Percentiles rank a stretch among this genome's conserved stretches.
These are phyloP conservation scores for Torymus texanus DNA, from an alignment of 2,888 invertebrate genomes.

Conservation along the genomic window DNA sequence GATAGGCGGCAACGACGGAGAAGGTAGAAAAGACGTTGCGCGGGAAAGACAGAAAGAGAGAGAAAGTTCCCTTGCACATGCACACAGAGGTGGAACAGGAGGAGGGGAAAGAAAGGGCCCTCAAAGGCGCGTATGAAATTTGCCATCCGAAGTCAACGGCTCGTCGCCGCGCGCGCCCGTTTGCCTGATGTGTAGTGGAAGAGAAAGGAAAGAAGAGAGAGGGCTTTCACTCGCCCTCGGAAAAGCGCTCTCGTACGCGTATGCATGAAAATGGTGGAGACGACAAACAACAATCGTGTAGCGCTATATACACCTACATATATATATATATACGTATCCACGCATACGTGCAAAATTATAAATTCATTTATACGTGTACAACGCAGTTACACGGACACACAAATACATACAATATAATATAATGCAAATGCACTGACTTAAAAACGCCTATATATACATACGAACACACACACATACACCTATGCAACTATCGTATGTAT, in stretches of 20 bases:
- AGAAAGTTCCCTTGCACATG: background rate
- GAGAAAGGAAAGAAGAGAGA: background rate
- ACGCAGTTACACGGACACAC: no score
- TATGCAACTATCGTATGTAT: background rate
- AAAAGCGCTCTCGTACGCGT: background rate
- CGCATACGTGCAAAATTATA: no score
- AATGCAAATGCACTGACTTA: no score
- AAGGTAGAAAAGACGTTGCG: background rate
- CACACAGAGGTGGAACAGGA: background rate
- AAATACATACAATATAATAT: no score
- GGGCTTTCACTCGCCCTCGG: no score
- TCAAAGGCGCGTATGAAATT: slow-evolving; percentile 34
- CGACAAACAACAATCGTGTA: background rate
- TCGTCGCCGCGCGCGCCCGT: background rate
- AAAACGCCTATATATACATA: no score
- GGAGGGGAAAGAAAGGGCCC: slow-evolving; percentile 1
- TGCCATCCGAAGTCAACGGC: slow-evolving; percentile 13
- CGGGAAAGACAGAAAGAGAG: background rate
- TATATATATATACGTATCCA: no score
- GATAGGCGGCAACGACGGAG: background rate
- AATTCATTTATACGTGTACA: no score
- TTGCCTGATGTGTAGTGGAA: background rate
- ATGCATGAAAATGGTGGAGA: background rate
- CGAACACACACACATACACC: background rate
- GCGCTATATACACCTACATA: no score